Evolutionary conservation across 2,797 vertebrate species (phyloP).

Genomic region (Characodon lateralis): DNA sequence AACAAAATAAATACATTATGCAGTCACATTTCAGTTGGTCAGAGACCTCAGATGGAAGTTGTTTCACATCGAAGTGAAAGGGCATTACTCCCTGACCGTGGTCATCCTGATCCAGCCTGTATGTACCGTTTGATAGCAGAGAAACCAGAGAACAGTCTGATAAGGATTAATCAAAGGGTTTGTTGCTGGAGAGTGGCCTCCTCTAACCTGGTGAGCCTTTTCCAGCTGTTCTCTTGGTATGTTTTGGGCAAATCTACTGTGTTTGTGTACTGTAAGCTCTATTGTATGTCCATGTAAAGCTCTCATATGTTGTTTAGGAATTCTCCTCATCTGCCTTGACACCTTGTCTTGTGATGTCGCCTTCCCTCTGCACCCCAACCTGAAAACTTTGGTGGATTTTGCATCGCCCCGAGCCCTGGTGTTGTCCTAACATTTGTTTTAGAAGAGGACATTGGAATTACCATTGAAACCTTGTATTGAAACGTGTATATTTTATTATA

Average conservation of each 20-base stretch:
- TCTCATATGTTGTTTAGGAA: conserved; percentile 70
- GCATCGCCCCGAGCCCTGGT: conserved; percentile 62
- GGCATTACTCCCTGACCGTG: conserved; percentile 46
- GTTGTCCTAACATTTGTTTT: conserved; percentile 74
- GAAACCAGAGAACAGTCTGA: conserved; percentile 5
- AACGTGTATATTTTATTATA: conserved; percentile 69
- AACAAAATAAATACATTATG: conserved; percentile 13
- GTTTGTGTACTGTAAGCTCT: conserved; percentile 70
- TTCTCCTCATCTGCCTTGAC: conserved; percentile 67
- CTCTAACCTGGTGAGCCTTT: conserved; percentile 26
- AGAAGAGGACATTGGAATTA: conserved; percentile 64
- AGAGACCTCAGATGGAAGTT: conserved; percentile 23
- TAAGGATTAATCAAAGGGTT: conserved; percentile 7
- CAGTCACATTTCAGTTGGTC: conserved; percentile 30
- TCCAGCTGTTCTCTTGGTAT: conserved; percentile 38
- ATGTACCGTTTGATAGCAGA: conserved; percentile 13
- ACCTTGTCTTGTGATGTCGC: conserved; percentile 73
- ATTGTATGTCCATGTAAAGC: conserved; percentile 70
- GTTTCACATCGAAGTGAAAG: conserved; percentile 35
- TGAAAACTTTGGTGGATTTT: conserved; percentile 65
- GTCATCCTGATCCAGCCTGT: conserved; percentile 26
- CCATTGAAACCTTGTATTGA: conserved; percentile 71
- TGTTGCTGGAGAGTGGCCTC: conserved; percentile 21
- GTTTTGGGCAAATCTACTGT: conserved; percentile 54
- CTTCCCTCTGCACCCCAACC: conserved; percentile 2